phyloP scores from a whole-genome alignment of 2,888 invertebrate genomes.

The Epirrhoe tristata region DNA sequence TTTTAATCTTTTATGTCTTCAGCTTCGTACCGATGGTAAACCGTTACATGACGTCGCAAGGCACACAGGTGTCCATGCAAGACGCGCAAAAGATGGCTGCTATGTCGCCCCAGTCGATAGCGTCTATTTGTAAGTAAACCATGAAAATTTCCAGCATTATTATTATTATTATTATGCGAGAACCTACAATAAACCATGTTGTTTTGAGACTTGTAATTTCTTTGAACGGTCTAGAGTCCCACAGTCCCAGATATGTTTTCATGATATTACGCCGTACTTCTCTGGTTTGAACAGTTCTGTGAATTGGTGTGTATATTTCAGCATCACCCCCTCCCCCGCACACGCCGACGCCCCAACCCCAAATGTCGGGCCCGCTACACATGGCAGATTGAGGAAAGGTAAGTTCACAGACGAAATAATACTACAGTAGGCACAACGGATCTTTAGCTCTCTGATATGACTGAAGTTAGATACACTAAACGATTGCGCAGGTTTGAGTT shows the following conservation, averaged over 20 bases:
- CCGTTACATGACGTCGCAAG: slow-evolving; percentile 83
- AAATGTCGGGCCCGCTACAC: slow-evolving; percentile 77
- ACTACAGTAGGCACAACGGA: too few species aligned
- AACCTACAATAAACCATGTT: too few species aligned
- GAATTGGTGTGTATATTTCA: slow-evolving; percentile 42
- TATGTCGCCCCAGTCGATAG: slow-evolving; percentile 83
- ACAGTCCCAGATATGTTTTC: too few species aligned
- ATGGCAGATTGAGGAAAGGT: slow-evolving; percentile 76
- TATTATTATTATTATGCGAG: too few species aligned
- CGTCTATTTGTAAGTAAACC: slow-evolving; percentile 75
- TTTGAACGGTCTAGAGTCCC: too few species aligned
- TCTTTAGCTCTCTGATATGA: too few species aligned
- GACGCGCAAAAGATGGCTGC: slow-evolving; percentile 80
- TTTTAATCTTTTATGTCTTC: slow-evolving; percentile 43
- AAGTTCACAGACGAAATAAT: slow-evolving; percentile 27
- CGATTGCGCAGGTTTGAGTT: too few species aligned
- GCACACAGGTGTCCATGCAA: slow-evolving; percentile 82
- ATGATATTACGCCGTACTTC: background rate
- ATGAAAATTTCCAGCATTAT: too few species aligned
- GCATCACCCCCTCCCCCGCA: slow-evolving; percentile 82
- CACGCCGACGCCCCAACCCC: slow-evolving; percentile 81
- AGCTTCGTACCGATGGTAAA: slow-evolving; percentile 84
- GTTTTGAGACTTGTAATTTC: too few species aligned
- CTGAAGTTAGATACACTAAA: too few species aligned
- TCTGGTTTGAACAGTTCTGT: background rate